Evolutionary conservation across 2,797 vertebrate species (phyloP).

Genomic region (Philypnodon macrostomus): DNA sequence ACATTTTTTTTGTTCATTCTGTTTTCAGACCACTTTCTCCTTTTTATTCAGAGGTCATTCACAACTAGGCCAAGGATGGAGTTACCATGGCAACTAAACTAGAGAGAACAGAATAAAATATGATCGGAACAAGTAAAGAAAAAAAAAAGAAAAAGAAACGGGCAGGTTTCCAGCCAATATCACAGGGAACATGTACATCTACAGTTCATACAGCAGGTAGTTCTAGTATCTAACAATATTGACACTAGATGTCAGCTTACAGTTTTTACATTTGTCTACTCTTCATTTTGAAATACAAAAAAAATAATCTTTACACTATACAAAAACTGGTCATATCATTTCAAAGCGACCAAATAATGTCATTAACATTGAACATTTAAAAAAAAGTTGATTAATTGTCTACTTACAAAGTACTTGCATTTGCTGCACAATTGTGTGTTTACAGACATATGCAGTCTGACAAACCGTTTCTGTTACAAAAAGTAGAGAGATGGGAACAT

Average conservation of each 20-base stretch:
- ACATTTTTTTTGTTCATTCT: slow-evolving; percentile 34
- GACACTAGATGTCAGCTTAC: not conserved
- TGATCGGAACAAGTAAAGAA: slow-evolving; percentile 21
- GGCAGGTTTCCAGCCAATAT: slow-evolving; percentile 18
- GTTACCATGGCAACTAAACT: slow-evolving; percentile 72
- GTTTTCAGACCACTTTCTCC: slow-evolving; percentile 38
- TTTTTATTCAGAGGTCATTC: slow-evolving; percentile 66
- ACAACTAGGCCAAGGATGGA: slow-evolving; percentile 69
- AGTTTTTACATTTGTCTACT: not conserved
- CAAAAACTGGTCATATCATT: too few species aligned
- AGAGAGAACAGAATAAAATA: slow-evolving; percentile 49
- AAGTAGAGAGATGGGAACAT: not conserved
- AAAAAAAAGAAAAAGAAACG: not conserved
- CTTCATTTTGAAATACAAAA: not conserved
- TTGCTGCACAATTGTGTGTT: not conserved
- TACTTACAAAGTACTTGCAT: not conserved
- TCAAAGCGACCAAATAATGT: too few species aligned
- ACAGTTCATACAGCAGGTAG: not conserved
- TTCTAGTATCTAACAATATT: not conserved
- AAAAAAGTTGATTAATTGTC: too few species aligned
- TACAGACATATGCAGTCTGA: not conserved
- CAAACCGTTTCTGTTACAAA: slow-evolving; percentile 3
- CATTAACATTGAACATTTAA: not conserved
- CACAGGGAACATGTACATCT: not conserved
- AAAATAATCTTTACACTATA: not conserved